Evolutionary conservation across 64 coral and sea anemone species (phyloP), one percentile per base, ranked within the genome.

Genomic region (Pachyseris speciosa): DNA sequence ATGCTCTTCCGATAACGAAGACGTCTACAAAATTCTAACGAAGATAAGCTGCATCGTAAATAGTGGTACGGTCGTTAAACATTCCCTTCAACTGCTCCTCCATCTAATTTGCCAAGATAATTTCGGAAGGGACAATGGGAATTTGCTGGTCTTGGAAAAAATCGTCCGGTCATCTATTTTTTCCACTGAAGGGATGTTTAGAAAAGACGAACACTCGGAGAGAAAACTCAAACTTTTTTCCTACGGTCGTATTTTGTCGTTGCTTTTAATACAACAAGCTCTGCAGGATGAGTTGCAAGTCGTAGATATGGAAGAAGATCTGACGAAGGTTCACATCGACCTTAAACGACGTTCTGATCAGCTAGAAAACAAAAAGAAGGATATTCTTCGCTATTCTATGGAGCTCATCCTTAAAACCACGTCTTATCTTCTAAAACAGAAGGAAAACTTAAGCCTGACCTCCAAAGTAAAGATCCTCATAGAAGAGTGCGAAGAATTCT

Each of bases 81-180:
- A 63, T 41, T 53, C 77, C 2, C 3, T 81, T 11, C 77, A 40
- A 37, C 77, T 60, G 32, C 52, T 81, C 20, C 50, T 61, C 22
- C 37, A 81, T 42, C 77, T 81, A 5, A 37, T 81, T 8, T 81
- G 34, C 53, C 60, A 37, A 81, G 77, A 81, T 15, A 41, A 63
- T 24, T 58, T 61, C 1, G 77, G 37, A 1, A 81, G 53, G 1
- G 20, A 53, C 34, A 37, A 81, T 19, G 34, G 28, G 8, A 61
- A 37, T 32, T 19, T 81, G 2, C 20, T 61, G 34, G 55, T 2
- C 8, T 33, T 81, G 30, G 77, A 81, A 39, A 36, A 22, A 61
- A 81, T 40, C 11, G 40, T 81, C 4, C 37, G 77, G 20, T 81
- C 77, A 4, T 61, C 77, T 16, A 81, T 81, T 37, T 39, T 61